phyloP scores from a whole-genome alignment of 2,888 invertebrate genomes.

The Oligia latruncula region DNA sequence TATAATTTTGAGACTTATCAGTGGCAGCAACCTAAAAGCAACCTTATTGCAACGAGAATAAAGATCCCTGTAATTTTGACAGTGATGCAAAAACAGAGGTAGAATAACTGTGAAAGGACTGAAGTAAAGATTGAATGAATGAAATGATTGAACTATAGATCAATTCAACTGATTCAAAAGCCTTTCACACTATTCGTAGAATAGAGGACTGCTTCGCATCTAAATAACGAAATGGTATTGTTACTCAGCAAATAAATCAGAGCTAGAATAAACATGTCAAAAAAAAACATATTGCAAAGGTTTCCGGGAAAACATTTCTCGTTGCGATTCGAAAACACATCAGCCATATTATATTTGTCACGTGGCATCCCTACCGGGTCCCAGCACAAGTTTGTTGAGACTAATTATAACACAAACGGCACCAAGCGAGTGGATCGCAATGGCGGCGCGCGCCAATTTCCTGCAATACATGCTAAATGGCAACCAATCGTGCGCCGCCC shows the following conservation, averaged over 20 bases:
- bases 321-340: neutral
- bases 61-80: neutral
- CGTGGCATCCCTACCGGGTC: conserved; percentile 39
- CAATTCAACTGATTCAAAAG: neutral
- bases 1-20: neutral
- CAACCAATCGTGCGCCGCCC: conserved; percentile 74
- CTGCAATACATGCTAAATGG: conserved; percentile 81
- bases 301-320: neutral
- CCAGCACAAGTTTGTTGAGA: conserved; percentile 70
- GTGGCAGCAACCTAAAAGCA: neutral
- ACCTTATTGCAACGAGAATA: neutral
- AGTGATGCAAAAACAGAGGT: neutral
- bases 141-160: neutral
- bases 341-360: conserved; percentile 38
- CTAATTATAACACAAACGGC: conserved; percentile 76
- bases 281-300: neutral
- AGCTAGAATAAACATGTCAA: neutral
- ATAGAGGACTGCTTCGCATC: neutral
- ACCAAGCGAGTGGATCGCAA: conserved; percentile 70
- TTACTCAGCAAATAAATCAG: neutral
- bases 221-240: neutral
- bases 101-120: neutral
- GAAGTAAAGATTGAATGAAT: neutral
- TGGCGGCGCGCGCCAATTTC: conserved; percentile 79
- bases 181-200: too few relatives aligned